Percentiles rank a stretch among this genome's conserved stretches.
Evolutionary conservation across 2,797 vertebrate species (phyloP).

Genomic region (Pseudomugil gertrudae): DNA sequence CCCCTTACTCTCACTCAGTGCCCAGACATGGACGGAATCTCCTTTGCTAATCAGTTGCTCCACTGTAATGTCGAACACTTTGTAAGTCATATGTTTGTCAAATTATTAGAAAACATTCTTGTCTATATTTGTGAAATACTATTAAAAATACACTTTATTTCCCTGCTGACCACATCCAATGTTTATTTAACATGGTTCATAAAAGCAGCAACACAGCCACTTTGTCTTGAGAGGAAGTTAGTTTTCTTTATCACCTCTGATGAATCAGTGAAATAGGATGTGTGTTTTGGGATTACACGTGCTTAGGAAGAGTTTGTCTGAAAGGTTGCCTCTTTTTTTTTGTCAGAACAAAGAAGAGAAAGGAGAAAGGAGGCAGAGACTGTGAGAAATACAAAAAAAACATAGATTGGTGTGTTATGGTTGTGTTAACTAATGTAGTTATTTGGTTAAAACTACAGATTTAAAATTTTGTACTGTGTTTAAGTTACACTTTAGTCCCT

Average conservation of each 20-base stretch:
- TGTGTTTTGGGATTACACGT: neutral
- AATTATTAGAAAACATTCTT: neutral
- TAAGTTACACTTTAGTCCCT: no score
- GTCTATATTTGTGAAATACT: neutral
- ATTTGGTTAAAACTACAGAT: no score
- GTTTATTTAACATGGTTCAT: constrained; percentile 1
- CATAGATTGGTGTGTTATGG: no score
- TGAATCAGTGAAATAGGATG: neutral
- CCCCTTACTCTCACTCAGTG: constrained; percentile 37
- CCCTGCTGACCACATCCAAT: constrained; percentile 35
- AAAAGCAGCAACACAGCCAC: neutral
- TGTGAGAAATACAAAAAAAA: no score
- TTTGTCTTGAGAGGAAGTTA: neutral
- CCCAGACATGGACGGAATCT: constrained; percentile 43
- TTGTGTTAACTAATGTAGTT: no score
- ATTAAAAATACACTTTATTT: constrained; percentile 19
- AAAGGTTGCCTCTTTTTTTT: no score
- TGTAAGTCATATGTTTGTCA: constrained; percentile 7
- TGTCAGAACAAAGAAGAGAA: no score
- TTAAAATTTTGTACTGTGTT: no score
- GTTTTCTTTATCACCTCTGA: neutral
- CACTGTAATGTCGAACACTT: constrained; percentile 17
- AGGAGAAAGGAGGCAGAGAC: no score
- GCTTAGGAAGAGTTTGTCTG: neutral
- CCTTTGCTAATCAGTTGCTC: constrained; percentile 35